Percentiles rank a stretch among this genome's conserved stretches.
These are phyloP conservation scores for Callipepla squamata DNA, from an alignment of 2,113 vertebrate genomes.

Conservation along the genomic window DNA sequence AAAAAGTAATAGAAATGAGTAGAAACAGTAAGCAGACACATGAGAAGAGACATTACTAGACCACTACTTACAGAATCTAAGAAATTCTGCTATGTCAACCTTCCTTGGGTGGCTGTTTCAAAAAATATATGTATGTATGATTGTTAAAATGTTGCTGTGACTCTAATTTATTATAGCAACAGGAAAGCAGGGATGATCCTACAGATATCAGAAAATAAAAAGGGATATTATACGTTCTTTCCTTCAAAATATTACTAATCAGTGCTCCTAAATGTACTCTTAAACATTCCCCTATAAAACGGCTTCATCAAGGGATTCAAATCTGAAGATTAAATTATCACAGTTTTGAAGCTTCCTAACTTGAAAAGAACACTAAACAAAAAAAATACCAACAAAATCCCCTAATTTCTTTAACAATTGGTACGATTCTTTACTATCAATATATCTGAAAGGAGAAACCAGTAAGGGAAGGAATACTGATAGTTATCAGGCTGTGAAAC, in stretches of 20 bases:
- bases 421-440: background rate
- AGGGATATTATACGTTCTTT: background rate
- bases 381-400: background rate
- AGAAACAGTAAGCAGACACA: background rate
- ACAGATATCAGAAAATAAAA: background rate
- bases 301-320: background rate
- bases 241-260: background rate
- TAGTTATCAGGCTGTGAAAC: background rate
- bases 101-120: background rate
- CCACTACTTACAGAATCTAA: background rate
- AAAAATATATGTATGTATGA: background rate
- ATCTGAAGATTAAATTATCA: background rate
- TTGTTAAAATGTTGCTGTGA: background rate
- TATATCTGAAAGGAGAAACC: background rate
- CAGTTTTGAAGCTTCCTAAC: background rate
- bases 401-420: background rate
- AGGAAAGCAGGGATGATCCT: background rate
- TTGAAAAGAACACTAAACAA: background rate
- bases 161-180: background rate
- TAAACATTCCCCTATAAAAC: background rate
- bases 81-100: background rate
- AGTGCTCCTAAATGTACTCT: background rate
- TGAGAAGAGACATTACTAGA: background rate
- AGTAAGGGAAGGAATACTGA: background rate
- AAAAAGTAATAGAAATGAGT: background rate